Evolutionary conservation across 1,140 invertebrate species (phyloP), one percentile per base, ranked within the genome.

Genomic region (Palaemon carinicauda): DNA sequence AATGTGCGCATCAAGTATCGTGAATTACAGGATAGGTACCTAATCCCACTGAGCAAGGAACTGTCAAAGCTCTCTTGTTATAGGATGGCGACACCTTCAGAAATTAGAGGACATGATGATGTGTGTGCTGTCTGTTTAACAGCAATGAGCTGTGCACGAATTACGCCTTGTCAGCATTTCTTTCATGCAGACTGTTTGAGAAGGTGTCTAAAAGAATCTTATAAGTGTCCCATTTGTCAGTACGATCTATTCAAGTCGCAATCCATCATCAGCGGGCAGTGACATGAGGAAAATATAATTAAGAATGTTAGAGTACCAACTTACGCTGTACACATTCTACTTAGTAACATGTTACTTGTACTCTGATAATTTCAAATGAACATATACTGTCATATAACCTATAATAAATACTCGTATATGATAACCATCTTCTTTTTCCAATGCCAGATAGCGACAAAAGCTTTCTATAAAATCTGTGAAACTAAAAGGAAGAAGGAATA

Each of bases 41-140:
- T 94, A 53, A 90, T 90, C 15, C 92, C 92, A 29, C 89, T 96
- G 69, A 91, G 92, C 31, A 92, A 92, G 24, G 95, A 96, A 87
- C 92, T 93, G 80, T 92, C 92, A 4, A 91, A 94, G 3, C 90
- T 96, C 41, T 92, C 92, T 27, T 93, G 92, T 80, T 96, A 95
- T 89, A 91, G 95, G 54, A 92, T 93, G 51, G 95, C 95, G 1
- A 94, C 94, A 0, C 52, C 89, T 1, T 93, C 94, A 15, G 95
- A 99, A 90, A 91, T 99, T 0, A 91, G 92, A 90, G 82, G 92
- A 0, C 92, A 96, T 74, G 95, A 98, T 91, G 98, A 99, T 91
- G 97, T 99, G 0, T 99, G 98, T 92, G 96, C 98, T 9, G 98
- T 99, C 89, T 99, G 98, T 91, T 98, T 97, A 91, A 96, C 97